Evolutionary conservation across 2,888 invertebrate genomes (phyloP), one percentile per base, ranked within the genome.

Genomic region (Rotaria macrura): DNA sequence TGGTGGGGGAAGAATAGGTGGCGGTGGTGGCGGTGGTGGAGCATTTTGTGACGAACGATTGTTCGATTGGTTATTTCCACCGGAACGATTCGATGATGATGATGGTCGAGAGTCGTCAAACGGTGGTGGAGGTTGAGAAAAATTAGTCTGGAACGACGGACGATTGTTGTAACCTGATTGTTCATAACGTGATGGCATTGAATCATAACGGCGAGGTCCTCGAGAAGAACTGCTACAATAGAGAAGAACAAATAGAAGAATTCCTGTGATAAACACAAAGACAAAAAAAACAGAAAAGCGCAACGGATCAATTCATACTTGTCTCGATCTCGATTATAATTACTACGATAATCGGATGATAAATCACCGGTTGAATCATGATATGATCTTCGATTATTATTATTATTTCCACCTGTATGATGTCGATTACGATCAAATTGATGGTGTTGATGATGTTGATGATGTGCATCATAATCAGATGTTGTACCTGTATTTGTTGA

Each of bases 401-500:
- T 79, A 25, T 43, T 79, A 79, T n/a, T 43, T n/a, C n/a, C 43
- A 43, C 43, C 43, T 25, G 25, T 7, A 79, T 79, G 65, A 65
- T 65, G 34, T 65, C 65, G 34, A 34, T 65, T 65, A 34, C 34
- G 65, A 65, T 65, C 65, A 79, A 25, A 79, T 79, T 25, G 40
- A n/a, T 79, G 79, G 12, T 43, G 43, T n/a, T 79, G 79, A 12
- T 43, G 43, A 79, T 79, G 79, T 43, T 43, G 40, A 43, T 38
- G 74, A 74, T 40, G 65, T 29, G 43, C 5, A 43, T 79, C 79
- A 79, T 40, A 43, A n/a, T 40, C 43, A 25, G 25, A 25, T 43
- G 79, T 79, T n/a, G 79, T 79, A 17, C 79, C 79, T 4, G 79
- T 43, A 79, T 79, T 79, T 79, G 79, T 79, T 43, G 79, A 79